Evolutionary conservation across 2,888 invertebrate genomes (phyloP).

Genomic region (Leucophora obtusa): DNA sequence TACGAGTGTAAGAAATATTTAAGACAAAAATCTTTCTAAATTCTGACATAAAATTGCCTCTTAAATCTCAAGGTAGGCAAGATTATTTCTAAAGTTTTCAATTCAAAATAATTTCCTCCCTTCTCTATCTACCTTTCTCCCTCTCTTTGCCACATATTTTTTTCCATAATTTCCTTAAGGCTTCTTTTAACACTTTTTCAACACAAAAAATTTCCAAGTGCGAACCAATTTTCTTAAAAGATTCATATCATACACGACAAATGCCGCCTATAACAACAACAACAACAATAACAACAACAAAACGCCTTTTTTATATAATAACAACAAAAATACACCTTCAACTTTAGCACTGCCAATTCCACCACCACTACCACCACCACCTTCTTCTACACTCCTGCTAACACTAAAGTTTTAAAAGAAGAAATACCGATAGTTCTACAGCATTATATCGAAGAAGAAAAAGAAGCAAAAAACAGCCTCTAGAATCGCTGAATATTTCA

Average conservation of each 20-base stretch:
- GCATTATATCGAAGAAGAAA: conserved; percentile 30
- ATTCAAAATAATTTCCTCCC: too few species aligned
- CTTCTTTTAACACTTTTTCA: conserved; percentile 28
- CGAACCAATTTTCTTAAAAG: conserved; percentile 65
- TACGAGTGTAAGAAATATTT: too few species aligned
- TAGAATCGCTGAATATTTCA: conserved; percentile 37
- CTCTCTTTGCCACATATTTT: neutral
- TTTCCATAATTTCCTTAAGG: conserved; percentile 4
- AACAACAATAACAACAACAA: conserved; percentile 32
- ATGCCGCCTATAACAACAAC: conserved; percentile 48
- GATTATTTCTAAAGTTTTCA: too few species aligned
- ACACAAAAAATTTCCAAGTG: conserved; percentile 43
- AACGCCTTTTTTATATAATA: neutral
- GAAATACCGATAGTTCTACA: conserved; percentile 58
- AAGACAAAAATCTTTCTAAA: too few species aligned
- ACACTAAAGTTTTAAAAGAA: conserved; percentile 1
- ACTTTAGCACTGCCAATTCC: too few species aligned
- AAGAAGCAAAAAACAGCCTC: conserved; percentile 24
- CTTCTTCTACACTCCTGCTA: conserved; percentile 35
- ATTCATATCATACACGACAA: conserved; percentile 64
- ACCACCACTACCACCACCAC: conserved; percentile 49
- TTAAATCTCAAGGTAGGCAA: too few species aligned
- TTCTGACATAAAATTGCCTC: too few species aligned
- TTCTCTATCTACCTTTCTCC: too few species aligned
- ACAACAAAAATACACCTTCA: neutral